These are phyloP conservation scores for Catharus bicknelli DNA, from an alignment of 2,113 vertebrate genomes.

Conservation along the genomic window DNA sequence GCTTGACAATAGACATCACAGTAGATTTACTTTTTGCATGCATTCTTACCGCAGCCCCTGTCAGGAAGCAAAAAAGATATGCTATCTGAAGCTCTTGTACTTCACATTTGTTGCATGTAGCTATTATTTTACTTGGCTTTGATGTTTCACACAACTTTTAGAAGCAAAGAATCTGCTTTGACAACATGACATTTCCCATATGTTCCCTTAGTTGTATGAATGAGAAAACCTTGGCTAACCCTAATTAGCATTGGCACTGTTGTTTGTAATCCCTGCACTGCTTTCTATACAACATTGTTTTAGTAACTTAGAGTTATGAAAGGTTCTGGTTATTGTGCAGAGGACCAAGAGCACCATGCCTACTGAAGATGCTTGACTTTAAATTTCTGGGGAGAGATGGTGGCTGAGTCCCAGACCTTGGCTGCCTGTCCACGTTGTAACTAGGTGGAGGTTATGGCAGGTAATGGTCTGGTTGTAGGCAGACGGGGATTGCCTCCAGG, in stretches of 20 bases:
- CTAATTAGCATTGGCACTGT: slow-evolving; percentile 10
- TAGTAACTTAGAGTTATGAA: neutral
- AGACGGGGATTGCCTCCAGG: neutral
- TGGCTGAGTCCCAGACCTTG: neutral
- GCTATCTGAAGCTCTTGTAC: neutral
- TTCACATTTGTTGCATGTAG: neutral
- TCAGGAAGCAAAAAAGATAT: neutral
- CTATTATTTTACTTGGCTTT: slow-evolving; percentile 46
- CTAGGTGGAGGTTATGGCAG: neutral
- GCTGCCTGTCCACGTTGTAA: neutral
- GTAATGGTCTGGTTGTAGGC: neutral
- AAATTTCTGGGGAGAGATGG: neutral
- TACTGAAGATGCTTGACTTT: neutral
- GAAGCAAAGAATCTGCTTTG: slow-evolving; percentile 40
- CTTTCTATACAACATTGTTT: neutral
- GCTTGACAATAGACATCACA: neutral
- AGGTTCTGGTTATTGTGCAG: neutral
- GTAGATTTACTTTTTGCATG: neutral
- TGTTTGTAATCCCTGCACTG: neutral
- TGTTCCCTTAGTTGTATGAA: slow-evolving; percentile 13
- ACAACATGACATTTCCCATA: slow-evolving; percentile 45
- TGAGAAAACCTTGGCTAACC: slow-evolving; percentile 31
- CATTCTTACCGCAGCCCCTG: neutral
- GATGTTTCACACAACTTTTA: slow-evolving; percentile 35
- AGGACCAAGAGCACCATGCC: neutral